phyloP scores from a whole-genome alignment of 2,888 invertebrate genomes.

The Rhimphoctona megacephalus region DNA sequence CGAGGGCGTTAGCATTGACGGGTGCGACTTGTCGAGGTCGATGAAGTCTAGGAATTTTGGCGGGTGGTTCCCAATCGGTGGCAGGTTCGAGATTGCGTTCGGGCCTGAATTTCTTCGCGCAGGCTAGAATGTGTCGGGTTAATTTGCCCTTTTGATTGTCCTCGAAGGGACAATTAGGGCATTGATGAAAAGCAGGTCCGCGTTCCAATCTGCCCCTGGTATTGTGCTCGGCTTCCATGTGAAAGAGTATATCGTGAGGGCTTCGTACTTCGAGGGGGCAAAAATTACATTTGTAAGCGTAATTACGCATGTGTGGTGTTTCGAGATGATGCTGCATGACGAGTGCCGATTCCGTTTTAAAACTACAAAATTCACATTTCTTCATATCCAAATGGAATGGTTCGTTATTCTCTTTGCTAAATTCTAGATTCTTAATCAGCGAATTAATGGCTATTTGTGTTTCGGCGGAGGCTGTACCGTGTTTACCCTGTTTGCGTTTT shows the following conservation, averaged over 20 bases:
- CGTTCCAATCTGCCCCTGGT: constrained; percentile 93
- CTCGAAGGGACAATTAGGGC: constrained; percentile 97
- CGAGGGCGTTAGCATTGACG: constrained; percentile 79
- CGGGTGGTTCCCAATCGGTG: constrained; percentile 96
- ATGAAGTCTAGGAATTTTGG: constrained; percentile 93
- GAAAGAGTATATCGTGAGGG: constrained; percentile 95
- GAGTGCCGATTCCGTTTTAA: constrained; percentile 94
- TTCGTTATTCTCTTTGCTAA: constrained; percentile 94
- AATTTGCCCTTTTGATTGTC: constrained; percentile 96
- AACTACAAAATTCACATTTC: constrained; percentile 95
- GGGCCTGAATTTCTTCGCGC: constrained; percentile 95
- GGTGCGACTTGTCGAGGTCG: constrained; percentile 82
- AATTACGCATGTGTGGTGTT: constrained; percentile 96
- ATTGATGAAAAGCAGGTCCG: constrained; percentile 95
- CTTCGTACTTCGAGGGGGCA: constrained; percentile 93
- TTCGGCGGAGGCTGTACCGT: constrained; percentile 88
- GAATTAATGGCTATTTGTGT: constrained; percentile 93
- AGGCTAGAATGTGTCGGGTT: constrained; percentile 94
- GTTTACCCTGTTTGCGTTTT: constrained; percentile 91
- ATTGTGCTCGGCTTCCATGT: constrained; percentile 96
- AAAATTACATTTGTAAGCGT: constrained; percentile 94
- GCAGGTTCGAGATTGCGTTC: constrained; percentile 95
- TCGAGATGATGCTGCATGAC: constrained; percentile 95
- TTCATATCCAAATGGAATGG: constrained; percentile 91
- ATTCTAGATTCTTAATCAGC: constrained; percentile 93